Evolutionary conservation across 2,888 invertebrate species (phyloP).

Genomic region (Tryphoninae sp.): DNA sequence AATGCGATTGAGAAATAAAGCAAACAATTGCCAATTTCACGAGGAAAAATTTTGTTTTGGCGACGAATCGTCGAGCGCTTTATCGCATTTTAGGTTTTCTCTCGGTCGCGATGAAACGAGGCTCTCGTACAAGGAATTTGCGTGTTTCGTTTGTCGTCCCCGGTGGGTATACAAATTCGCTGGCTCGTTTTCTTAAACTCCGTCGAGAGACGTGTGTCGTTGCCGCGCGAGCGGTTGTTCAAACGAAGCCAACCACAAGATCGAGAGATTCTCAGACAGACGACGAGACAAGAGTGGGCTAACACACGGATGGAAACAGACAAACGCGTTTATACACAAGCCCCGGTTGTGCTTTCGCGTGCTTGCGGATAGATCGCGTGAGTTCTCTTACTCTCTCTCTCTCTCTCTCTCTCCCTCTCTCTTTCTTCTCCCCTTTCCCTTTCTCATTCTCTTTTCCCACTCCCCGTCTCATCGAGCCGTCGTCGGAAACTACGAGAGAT

Average conservation of each 20-base stretch:
- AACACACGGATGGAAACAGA: constrained; percentile 7
- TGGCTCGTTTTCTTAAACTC: neutral
- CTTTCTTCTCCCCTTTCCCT: neutral
- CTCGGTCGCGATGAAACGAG: neutral
- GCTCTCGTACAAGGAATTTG: neutral
- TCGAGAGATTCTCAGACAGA: constrained; percentile 20
- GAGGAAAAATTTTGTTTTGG: too few relatives aligned
- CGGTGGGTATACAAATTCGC: neutral
- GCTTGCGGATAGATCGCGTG: constrained; percentile 35
- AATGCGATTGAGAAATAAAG: too few relatives aligned
- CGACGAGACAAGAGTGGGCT: neutral
- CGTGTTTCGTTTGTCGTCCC: constrained; percentile 18
- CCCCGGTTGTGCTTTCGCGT: constrained; percentile 36
- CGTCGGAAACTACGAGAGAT: constrained; percentile 22
- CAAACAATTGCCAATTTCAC: too few relatives aligned
- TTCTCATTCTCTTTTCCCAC: neutral
- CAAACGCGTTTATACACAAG: neutral
- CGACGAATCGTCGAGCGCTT: too few relatives aligned
- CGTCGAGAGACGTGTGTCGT: neutral
- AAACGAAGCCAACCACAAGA: constrained; percentile 40
- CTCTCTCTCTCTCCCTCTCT: neutral
- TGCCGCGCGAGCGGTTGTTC: constrained; percentile 3
- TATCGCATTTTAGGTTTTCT: too few relatives aligned
- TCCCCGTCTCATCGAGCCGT: constrained; percentile 12
- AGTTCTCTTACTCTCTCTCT: constrained; percentile 5